Conservation (phyloP, 2,888 invertebrate genomes). For the Nomada fabriciana region DNA sequence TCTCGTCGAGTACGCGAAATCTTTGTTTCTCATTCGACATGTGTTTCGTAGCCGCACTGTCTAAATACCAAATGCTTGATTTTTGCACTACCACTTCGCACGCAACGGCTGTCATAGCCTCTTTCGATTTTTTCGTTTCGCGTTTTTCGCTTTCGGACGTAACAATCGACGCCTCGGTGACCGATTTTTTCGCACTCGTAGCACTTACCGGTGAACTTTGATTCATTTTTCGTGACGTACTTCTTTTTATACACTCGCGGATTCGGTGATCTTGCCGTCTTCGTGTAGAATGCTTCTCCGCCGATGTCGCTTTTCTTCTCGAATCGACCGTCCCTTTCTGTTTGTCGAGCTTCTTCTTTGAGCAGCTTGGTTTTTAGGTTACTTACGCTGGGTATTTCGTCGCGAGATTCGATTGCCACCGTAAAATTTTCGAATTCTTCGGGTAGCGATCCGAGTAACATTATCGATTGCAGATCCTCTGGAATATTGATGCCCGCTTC, state of each 20-base stretch:
- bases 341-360: not conserved
- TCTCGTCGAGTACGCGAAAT: not conserved
- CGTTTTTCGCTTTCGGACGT: not conserved
- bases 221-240: not conserved
- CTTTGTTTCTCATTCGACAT: not conserved
- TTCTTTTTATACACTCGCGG: not conserved
- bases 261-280: not conserved
- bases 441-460: slow-evolving; percentile 17
- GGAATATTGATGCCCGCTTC: slow-evolving; percentile 27
- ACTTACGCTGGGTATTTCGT: not conserved
- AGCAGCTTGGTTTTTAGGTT: not conserved
- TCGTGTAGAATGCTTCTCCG: not conserved
- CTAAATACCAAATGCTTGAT: not conserved
- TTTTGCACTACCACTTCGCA: not conserved
- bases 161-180: not conserved
- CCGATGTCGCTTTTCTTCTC: not conserved
- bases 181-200: not conserved
- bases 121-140: not conserved
- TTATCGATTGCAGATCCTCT: slow-evolving; percentile 25
- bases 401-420: not conserved
- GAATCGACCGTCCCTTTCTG: not conserved
- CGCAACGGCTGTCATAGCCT: slow-evolving; percentile 15
- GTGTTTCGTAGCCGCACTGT: not conserved
- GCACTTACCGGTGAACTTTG: not conserved
- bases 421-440: slow-evolving; percentile 10